Base-by-base conservation (phyloP, 2,888 invertebrate species). In the Osmoderma eremita region DNA sequence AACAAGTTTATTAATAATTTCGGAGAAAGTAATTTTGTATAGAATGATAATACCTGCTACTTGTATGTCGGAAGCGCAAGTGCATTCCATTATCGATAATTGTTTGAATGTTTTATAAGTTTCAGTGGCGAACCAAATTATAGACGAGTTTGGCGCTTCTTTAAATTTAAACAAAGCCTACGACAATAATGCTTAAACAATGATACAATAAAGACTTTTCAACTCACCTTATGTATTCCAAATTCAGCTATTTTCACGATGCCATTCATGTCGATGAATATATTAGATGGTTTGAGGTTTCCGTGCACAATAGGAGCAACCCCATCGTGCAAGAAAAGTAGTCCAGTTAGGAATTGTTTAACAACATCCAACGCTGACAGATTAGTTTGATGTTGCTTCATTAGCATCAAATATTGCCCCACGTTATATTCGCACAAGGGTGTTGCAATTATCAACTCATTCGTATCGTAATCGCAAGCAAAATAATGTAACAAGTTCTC, bases 231-330 rank as follows among this genome's bases (percentile, higher is more conserved):
- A 67, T 80, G 77, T 22, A 83, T 76, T 15, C 83, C 83, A 73
- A 83, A 83, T 72, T 83, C 83, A 2, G 82, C 81, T 38, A 83
- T 71, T 65, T 79, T 76, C 10, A 83, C 74, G 13, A 75, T 74
- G 2, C 83, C 83, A 63, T 76, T 73, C 10, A 79, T 74, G 71
- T 83, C 82, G 3, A 83, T 75, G 20, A 83, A 77, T 62, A 83
- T 78, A 73, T 83, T 83, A 3, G 80, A 79, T n/a, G 83, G 83
- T 70, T 83, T 83, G 54, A 83, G 74, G 73, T 82, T 83, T 1
- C 83, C 83, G 71, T 83, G 83, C 4, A 83, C 75, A 20, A 83
- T 79, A 0, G 81, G 78, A 17, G 76, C 76, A 2, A 71, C 72
- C 12, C 75, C 73, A 39, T 77, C 72, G 70, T 84, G 84, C 15